Evolutionary conservation across 92 coral and sea anemone genomes (phyloP), one percentile per base, ranked within the genome.

Genomic region (Parazoanthus swiftii): DNA sequence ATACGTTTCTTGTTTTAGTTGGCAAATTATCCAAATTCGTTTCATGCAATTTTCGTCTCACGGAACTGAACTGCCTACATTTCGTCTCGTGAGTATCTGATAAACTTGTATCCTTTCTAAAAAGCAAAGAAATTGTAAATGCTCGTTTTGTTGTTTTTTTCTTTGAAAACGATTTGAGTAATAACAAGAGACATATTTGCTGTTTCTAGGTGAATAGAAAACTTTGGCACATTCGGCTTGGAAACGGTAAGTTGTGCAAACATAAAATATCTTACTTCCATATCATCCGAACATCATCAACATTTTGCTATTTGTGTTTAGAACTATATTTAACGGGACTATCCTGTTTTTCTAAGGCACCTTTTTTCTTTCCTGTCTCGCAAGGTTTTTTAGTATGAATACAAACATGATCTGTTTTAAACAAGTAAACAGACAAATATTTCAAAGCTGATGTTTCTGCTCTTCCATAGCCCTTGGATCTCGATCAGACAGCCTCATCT

Each of bases 181-280:
- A 23, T 58, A 63, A 81, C 44, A 33, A 14, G 73, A 58, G 71
- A 37, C 13, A 36, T 81, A 25, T 81, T 81, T 81, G 56, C 56
- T 81, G 74, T 81, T 81, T 81, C 85, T 81, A 81, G 85, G 85
- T 63, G 74, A 81, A 43, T 65, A 58, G 74, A 42, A 6, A 81
- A 81, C n/a, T 63, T 38, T 81, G 42, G 39, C n/a, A 25, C 43
- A 59, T 37, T 37, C 54, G 8, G 63, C 29, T 81, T 39, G 85
- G n/a, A 56, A 81, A 50, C 21, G 68, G 83, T 50, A 79, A 63
- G 48, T 63, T 81, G 20, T 1, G 73, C 29, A 2, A 38, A 35
- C 44, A 74, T 35, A 35, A 1, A 59, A 65, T 58, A 54, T 35
- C 50, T 29, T 0, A 56, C 20, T 58, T 58, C 66, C 66, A 20